phyloP scores from a whole-genome alignment of 2,888 invertebrate genomes.

The Melanophora roralis region DNA sequence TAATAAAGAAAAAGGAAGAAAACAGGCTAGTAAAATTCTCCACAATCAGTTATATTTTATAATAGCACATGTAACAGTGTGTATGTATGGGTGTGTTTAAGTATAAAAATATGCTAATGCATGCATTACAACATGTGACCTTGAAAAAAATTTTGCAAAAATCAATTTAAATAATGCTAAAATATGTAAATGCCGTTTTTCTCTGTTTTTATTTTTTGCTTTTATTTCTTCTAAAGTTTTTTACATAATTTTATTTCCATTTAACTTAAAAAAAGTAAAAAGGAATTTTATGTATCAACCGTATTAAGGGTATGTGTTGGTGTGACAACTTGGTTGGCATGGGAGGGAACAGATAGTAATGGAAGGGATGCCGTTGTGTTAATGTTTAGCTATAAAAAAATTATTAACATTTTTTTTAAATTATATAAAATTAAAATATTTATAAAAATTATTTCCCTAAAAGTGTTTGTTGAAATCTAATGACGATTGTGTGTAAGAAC shows the following conservation, averaged over 20 bases:
- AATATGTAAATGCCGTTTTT: constrained; percentile 46
- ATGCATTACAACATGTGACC: constrained; percentile 72
- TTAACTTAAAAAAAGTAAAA: not conserved
- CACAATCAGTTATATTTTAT: not conserved
- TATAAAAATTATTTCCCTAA: too few relatives aligned
- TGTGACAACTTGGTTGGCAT: not conserved
- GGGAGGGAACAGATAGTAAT: constrained; percentile 54
- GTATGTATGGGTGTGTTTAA: not conserved
- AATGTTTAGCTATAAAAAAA: not conserved
- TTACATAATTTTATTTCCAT: too few relatives aligned
- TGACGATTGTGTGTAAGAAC: too few relatives aligned
- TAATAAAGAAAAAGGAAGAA: not conserved
- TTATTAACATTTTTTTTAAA: too few relatives aligned
- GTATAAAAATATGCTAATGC: constrained; percentile 63
- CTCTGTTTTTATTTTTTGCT: not conserved
- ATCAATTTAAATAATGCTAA: constrained; percentile 71
- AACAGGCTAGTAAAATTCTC: not conserved
- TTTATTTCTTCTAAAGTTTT: not conserved
- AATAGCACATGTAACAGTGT: not conserved
- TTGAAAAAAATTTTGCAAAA: constrained; percentile 76
- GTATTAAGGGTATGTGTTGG: not conserved
- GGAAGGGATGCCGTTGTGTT: constrained; percentile 70
- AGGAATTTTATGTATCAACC: constrained; percentile 59
- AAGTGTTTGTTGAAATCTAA: too few relatives aligned
- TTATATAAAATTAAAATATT: too few relatives aligned